Percentiles rank a stretch among this genome's conserved stretches.
These are phyloP conservation scores for Ammodramus savannarum DNA, from an alignment of 2,113 vertebrate genomes.

Conservation along the genomic window DNA sequence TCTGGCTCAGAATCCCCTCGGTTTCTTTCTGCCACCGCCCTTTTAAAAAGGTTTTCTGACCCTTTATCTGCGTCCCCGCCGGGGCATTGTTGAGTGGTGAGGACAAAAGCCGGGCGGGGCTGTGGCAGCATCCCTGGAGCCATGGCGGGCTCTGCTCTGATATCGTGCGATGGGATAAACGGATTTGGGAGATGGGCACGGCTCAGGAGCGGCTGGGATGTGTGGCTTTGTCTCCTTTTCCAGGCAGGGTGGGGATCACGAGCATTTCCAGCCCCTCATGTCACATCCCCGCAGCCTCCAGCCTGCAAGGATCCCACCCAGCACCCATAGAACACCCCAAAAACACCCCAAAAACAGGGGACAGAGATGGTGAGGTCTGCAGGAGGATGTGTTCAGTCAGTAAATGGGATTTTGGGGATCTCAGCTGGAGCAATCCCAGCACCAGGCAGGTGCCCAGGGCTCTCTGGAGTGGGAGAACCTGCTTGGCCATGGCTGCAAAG, in stretches of 20 bases:
- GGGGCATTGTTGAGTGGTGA: neutral
- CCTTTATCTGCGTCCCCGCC: neutral
- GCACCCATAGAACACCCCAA: neutral
- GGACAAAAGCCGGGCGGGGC: neutral
- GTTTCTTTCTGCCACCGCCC: neutral
- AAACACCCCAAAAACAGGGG: neutral
- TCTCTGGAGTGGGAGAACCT: neutral
- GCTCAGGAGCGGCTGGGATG: neutral
- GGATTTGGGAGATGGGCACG: neutral
- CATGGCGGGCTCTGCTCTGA: neutral
- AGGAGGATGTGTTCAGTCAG: accelerated
- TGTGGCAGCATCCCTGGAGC: neutral
- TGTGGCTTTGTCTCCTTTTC: neutral
- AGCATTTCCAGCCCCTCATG: neutral
- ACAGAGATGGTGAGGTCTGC: neutral
- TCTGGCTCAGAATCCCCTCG: neutral
- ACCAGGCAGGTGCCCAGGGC: neutral
- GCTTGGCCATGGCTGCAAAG: neutral
- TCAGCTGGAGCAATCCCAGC: neutral
- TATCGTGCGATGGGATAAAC: accelerated
- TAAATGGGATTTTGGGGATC: neutral
- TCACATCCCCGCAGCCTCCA: neutral
- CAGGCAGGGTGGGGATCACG: neutral
- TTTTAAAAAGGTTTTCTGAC: no score
- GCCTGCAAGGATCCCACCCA: neutral